Evolutionary conservation across 2,888 invertebrate species (phyloP).

Genomic region (Standfussiana lucernea): DNA sequence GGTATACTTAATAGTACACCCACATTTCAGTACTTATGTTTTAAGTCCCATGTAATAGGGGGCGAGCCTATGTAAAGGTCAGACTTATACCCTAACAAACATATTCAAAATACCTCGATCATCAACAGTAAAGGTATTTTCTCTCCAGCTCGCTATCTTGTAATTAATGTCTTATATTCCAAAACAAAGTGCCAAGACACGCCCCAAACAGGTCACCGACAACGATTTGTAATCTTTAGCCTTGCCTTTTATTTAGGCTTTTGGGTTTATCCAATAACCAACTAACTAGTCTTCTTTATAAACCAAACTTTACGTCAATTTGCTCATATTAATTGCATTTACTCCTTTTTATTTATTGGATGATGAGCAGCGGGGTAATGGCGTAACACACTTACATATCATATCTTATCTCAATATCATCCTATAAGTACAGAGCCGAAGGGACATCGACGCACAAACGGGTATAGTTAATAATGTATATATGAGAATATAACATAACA

Average conservation of each 20-base stretch:
- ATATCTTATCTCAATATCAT: too few relatives aligned
- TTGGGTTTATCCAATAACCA: not conserved
- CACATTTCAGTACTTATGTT: too few relatives aligned
- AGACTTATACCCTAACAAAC: not conserved
- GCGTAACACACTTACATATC: not conserved
- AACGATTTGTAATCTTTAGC: constrained; percentile 20
- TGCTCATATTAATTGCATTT: not conserved
- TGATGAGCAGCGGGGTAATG: not conserved
- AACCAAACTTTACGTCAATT: not conserved
- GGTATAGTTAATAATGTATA: too few relatives aligned
- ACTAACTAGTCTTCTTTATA: not conserved
- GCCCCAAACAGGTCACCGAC: not conserved
- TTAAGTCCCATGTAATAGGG: too few relatives aligned
- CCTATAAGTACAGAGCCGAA: too few relatives aligned
- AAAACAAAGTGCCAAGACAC: constrained; percentile 9
- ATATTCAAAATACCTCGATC: not conserved
- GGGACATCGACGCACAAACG: too few relatives aligned
- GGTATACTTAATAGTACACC: too few relatives aligned
- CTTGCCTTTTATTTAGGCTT: not conserved
- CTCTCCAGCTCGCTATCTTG: not conserved
- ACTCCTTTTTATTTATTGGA: not conserved
- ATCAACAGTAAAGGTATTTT: not conserved
- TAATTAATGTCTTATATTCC: not conserved
- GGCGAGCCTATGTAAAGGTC: too few relatives aligned
- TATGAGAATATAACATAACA: too few relatives aligned